phyloP scores from a whole-genome alignment of 2,797 vertebrate species.

The Dicrostonyx torquatus region DNA sequence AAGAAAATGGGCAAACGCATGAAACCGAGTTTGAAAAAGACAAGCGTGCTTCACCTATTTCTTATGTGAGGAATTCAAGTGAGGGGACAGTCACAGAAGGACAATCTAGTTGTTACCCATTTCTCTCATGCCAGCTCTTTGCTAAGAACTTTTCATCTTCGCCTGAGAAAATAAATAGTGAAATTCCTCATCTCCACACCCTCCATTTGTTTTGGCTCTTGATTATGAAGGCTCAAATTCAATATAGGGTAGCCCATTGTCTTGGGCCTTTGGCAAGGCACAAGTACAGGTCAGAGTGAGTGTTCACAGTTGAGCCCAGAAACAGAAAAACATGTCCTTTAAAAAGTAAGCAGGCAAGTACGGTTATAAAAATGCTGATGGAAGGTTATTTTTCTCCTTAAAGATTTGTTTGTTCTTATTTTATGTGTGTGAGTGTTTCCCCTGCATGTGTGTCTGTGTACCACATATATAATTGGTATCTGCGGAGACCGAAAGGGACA shows the following conservation, averaged over 20 bases:
- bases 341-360: neutral
- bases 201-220: neutral
- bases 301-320: neutral
- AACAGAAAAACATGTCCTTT: neutral
- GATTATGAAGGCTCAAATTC: neutral
- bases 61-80: neutral
- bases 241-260: neutral
- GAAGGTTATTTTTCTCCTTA: neutral
- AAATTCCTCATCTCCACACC: neutral
- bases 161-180: neutral
- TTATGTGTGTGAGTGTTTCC: neutral
- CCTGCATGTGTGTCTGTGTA: neutral
- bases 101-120: neutral
- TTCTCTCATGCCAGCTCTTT: neutral
- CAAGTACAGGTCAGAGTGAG: neutral
- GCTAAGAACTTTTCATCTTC: neutral
- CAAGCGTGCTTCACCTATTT: neutral
- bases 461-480: neutral
- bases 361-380: neutral
- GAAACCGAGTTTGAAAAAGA: slow-evolving; percentile 39
- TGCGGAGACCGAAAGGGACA: neutral
- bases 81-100: neutral
- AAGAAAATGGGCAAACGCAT: slow-evolving; percentile 6
- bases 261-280: neutral
- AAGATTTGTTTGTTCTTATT: neutral